Evolutionary conservation across 2,888 invertebrate genomes (phyloP).

Genomic region (Eupithecia pulchellata): DNA sequence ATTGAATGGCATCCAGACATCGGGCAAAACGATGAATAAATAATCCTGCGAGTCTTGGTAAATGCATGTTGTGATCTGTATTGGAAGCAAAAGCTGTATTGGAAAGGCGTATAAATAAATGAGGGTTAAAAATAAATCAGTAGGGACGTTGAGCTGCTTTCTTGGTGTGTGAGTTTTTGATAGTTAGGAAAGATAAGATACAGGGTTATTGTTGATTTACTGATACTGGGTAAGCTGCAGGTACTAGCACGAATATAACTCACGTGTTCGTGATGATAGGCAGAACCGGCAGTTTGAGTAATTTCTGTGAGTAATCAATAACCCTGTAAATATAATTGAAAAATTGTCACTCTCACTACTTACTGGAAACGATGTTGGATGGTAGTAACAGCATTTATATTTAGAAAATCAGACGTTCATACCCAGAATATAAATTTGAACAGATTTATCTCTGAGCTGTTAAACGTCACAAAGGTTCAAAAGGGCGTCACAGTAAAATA

Average conservation of each 20-base stretch:
- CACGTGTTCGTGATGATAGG: too few relatives aligned
- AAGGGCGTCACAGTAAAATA: conserved; percentile 32
- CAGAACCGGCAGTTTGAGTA: too few relatives aligned
- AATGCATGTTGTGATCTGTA: not conserved
- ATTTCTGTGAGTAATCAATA: too few relatives aligned
- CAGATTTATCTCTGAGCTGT: not conserved
- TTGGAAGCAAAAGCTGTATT: not conserved
- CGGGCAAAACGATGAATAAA: conserved; percentile 31
- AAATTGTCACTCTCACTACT: not conserved
- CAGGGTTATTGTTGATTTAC: too few relatives aligned
- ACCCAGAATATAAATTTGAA: not conserved
- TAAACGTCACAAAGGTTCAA: not conserved
- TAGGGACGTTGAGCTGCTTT: not conserved
- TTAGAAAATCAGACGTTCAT: not conserved
- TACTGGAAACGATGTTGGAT: not conserved
- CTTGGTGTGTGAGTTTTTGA: too few relatives aligned
- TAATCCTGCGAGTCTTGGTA: not conserved
- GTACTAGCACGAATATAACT: too few relatives aligned
- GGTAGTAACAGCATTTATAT: not conserved
- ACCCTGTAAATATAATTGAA: too few relatives aligned
- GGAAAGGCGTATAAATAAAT: not conserved
- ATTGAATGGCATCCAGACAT: conserved; percentile 63
- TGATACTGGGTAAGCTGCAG: too few relatives aligned
- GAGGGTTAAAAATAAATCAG: not conserved
- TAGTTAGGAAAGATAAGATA: too few relatives aligned